Conservation (phyloP, 2,113 vertebrate species). For the Acinonyx jubatus region DNA sequence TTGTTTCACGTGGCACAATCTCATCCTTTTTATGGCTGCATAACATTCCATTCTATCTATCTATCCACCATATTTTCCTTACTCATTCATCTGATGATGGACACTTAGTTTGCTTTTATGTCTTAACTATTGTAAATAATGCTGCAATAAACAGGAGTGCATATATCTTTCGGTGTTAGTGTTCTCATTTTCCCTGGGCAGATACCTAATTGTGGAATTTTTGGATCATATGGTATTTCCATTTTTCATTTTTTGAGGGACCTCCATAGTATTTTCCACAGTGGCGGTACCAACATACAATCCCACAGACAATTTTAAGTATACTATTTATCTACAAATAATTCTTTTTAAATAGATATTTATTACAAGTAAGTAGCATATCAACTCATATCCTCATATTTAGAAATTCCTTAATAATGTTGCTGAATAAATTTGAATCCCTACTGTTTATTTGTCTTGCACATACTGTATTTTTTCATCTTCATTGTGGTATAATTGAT, state of each 20-base stretch:
- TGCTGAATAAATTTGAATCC: neutral
- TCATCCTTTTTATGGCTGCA: neutral
- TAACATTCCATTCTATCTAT: neutral
- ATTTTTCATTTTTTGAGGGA: neutral
- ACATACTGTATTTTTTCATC: neutral
- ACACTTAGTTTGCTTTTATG: neutral
- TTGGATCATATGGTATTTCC: neutral
- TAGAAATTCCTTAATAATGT: neutral
- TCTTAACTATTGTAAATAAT: neutral
- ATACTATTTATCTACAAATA: neutral
- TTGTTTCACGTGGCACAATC: neutral
- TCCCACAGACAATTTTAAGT: neutral
- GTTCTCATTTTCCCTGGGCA: neutral
- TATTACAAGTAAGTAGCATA: neutral
- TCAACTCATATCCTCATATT: neutral
- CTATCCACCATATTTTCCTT: neutral
- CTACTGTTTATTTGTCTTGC: neutral
- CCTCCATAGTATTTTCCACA: neutral
- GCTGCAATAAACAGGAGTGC: neutral
- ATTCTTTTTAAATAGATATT: neutral
- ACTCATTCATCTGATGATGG: neutral
- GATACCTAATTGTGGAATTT: neutral
- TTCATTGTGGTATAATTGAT: neutral
- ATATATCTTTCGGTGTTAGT: neutral
- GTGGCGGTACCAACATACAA: neutral